Percentiles rank a stretch among this genome's conserved stretches.
Conservation (phyloP, 2,113 vertebrate species). For the Carollia perspicillata region DNA sequence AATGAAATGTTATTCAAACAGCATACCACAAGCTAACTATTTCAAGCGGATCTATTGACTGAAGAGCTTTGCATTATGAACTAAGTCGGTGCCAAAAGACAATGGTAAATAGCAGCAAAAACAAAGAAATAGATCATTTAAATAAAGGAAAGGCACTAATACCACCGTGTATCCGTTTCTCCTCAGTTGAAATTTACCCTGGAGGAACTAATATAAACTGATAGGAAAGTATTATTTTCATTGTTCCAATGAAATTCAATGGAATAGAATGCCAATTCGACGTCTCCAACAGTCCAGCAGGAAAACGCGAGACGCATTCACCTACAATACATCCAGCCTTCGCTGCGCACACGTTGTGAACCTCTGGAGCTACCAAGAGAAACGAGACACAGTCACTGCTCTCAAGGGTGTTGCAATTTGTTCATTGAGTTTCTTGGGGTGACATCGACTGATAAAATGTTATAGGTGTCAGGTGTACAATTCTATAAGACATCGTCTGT, state of each 20-base stretch:
- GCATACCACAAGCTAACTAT: conserved; percentile 50
- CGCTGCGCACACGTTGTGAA: background rate
- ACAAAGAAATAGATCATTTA: conserved; percentile 69
- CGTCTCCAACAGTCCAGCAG: conserved; percentile 10
- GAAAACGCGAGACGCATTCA: background rate
- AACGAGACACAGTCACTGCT: background rate
- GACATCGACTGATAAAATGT: too few species aligned
- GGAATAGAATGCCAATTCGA: conserved; percentile 52
- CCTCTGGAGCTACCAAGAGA: background rate
- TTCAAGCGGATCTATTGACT: conserved; percentile 69
- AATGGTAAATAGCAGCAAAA: conserved; percentile 73
- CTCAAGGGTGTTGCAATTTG: background rate
- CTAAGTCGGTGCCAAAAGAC: conserved; percentile 64
- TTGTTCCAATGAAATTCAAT: conserved; percentile 54
- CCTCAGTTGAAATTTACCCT: conserved; percentile 66
- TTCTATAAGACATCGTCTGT: too few species aligned
- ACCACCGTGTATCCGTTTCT: conserved; percentile 34
- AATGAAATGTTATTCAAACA: conserved; percentile 66
- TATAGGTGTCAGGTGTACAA: too few species aligned
- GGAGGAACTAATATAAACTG: conserved; percentile 65
- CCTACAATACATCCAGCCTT: background rate
- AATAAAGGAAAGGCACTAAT: conserved; percentile 53
- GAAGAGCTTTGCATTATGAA: conserved; percentile 73
- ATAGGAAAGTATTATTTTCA: conserved; percentile 66
- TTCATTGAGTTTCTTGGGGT: background rate